A percentile compares a stretch with the other conserved stretches of the same genome.
phyloP scores from a whole-genome alignment of 1,140 invertebrate species.

The Macrostomum lignano region DNA sequence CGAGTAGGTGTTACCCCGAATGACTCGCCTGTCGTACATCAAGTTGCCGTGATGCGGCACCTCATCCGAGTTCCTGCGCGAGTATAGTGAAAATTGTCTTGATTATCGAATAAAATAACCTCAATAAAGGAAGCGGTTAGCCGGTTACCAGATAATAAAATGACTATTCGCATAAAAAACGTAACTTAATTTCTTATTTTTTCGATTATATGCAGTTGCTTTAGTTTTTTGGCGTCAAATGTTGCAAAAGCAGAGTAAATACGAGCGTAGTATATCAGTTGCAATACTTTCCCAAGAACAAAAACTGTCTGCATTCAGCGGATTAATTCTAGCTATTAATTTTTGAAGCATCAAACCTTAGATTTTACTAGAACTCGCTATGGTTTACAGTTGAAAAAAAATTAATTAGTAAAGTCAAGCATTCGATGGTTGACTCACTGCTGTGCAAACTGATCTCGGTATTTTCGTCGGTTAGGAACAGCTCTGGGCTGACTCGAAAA shows the following conservation, averaged over 20 bases:
- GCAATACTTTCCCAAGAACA: too few species aligned
- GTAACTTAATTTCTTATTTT: neutral
- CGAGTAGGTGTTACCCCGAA: conserved; percentile 46
- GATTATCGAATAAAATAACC: neutral
- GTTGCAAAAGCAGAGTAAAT: too few species aligned
- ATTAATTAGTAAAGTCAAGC: too few species aligned
- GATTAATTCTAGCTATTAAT: neutral
- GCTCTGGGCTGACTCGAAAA: conserved; percentile 2
- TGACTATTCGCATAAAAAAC: too few species aligned
- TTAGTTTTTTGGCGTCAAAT: neutral
- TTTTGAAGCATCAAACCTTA: neutral
- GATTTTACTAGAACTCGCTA: conserved; percentile 1
- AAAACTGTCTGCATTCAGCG: too few species aligned
- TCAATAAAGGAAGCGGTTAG: too few species aligned
- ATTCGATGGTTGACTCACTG: too few species aligned
- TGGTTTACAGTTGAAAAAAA: too few species aligned
- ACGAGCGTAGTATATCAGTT: too few species aligned
- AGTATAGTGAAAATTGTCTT: too few species aligned
- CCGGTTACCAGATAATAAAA: too few species aligned
- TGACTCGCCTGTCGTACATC: conserved; percentile 52
- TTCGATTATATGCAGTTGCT: neutral
- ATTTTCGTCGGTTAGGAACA: neutral
- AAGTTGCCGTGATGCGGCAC: conserved; percentile 32
- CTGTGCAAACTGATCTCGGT: conserved; percentile 1
- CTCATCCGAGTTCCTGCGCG: neutral